A percentile compares a stretch with the other conserved stretches of the same genome.
These are phyloP conservation scores for Dryoscopus gambensis DNA, from an alignment of 2,113 vertebrate genomes.

Conservation along the genomic window DNA sequence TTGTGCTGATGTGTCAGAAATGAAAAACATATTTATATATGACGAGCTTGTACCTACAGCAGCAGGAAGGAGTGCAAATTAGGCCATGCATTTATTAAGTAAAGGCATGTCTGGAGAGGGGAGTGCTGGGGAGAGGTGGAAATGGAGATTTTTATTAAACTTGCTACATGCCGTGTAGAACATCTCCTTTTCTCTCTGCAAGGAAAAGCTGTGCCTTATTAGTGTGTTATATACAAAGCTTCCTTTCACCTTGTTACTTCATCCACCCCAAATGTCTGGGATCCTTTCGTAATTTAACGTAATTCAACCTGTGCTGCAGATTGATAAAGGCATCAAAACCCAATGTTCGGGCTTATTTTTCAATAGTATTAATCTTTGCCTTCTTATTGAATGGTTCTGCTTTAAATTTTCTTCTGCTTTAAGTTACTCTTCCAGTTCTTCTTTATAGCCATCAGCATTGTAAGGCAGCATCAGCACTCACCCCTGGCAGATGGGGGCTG, in stretches of 20 bases:
- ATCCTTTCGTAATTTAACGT: neutral
- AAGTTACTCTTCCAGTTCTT: neutral
- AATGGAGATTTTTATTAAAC: neutral
- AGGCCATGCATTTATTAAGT: neutral
- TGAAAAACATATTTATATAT: neutral
- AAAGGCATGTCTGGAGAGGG: neutral
- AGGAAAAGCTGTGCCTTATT: neutral
- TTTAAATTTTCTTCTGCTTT: neutral
- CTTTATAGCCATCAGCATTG: neutral
- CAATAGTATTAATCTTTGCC: neutral
- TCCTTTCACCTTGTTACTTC: neutral
- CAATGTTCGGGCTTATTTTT: neutral
- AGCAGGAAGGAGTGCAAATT: neutral
- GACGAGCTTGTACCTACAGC: neutral
- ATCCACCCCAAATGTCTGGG: neutral
- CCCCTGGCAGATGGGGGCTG: neutral
- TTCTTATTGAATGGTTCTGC: neutral
- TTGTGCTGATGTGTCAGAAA: neutral
- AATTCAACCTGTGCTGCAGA: neutral
- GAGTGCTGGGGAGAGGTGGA: neutral
- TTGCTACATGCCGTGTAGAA: neutral
- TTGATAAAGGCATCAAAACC: neutral
- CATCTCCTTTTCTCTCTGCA: neutral
- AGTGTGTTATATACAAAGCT: neutral
- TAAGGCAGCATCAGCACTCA: neutral